Conservation (phyloP, 2,797 vertebrate genomes). For the Mycteria americana region DNA sequence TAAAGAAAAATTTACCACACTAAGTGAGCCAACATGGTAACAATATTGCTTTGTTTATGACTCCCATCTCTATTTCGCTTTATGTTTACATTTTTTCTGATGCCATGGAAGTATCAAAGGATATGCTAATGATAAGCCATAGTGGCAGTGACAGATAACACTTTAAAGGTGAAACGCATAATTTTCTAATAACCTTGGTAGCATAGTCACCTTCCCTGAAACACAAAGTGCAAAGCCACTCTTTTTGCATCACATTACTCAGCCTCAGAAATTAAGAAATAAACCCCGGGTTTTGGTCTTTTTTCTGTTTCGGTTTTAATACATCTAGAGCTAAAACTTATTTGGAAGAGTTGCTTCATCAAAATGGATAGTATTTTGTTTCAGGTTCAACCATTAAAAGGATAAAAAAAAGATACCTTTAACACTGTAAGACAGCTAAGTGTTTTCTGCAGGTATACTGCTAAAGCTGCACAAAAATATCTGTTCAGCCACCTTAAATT, state of each 20-base stretch:
- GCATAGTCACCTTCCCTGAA: not conserved
- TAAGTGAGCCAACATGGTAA: not conserved
- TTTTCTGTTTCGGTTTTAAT: not conserved
- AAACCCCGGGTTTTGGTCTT: not conserved
- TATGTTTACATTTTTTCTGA: not conserved
- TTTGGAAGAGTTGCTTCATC: not conserved
- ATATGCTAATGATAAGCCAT: not conserved
- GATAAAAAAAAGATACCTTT: not conserved
- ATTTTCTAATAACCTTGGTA: not conserved
- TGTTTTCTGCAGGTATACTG: not conserved
- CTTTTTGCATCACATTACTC: not conserved
- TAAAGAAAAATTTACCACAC: not conserved
- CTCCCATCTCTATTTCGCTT: not conserved
- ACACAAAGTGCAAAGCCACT: not conserved
- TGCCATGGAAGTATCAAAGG: not conserved
- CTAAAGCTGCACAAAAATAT: not conserved
- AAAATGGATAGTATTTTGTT: not conserved
- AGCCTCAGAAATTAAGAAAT: not conserved
- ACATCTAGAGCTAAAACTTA: not conserved
- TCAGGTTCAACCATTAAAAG: not conserved
- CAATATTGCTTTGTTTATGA: not conserved
- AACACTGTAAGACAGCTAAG: not conserved
- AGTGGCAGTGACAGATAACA: not conserved
- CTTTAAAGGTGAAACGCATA: slow-evolving; percentile 12
- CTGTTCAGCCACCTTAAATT: not conserved